phyloP scores from a whole-genome alignment of 2,888 invertebrate genomes.

The Leucophenga maculata region DNA sequence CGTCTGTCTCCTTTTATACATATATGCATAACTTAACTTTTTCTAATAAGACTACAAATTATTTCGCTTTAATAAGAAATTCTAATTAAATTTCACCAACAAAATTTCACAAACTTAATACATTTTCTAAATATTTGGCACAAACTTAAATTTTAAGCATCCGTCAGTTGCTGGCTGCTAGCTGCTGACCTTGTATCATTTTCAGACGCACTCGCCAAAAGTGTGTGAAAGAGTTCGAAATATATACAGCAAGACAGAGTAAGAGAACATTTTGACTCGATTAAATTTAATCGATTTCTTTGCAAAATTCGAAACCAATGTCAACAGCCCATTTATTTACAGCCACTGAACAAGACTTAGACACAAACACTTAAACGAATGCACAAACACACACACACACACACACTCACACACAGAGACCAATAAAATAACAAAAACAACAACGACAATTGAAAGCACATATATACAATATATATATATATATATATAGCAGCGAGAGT shows the following conservation, averaged over 20 bases:
- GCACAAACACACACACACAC: conserved; percentile 33
- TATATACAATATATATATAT: not conserved
- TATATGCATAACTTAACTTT: too few species aligned
- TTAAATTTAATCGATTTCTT: conserved; percentile 70
- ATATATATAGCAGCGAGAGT: conserved; percentile 1
- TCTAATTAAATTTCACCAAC: too few species aligned
- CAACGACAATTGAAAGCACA: conserved; percentile 46
- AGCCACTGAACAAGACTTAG: conserved; percentile 30
- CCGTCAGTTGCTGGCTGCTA: not conserved
- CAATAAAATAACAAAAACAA: conserved; percentile 50
- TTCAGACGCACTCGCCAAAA: not conserved
- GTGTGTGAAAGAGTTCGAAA: not conserved
- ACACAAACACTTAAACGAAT: conserved; percentile 35
- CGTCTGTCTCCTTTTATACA: too few species aligned
- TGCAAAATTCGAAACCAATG: conserved; percentile 69
- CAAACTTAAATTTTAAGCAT: conserved; percentile 11
- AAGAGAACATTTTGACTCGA: conserved; percentile 53
- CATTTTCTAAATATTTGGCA: not conserved
- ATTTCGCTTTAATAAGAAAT: too few species aligned
- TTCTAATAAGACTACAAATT: too few species aligned
- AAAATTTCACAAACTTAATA: not conserved
- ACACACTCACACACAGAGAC: conserved; percentile 36
- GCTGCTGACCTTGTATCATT: conserved; percentile 24
- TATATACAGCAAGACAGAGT: not conserved
- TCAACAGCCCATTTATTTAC: conserved; percentile 65